Percentiles rank a stretch among this genome's conserved stretches.
These are phyloP conservation scores for Podilymbus podiceps DNA, from an alignment of 2,113 vertebrate genomes.

Conservation along the genomic window DNA sequence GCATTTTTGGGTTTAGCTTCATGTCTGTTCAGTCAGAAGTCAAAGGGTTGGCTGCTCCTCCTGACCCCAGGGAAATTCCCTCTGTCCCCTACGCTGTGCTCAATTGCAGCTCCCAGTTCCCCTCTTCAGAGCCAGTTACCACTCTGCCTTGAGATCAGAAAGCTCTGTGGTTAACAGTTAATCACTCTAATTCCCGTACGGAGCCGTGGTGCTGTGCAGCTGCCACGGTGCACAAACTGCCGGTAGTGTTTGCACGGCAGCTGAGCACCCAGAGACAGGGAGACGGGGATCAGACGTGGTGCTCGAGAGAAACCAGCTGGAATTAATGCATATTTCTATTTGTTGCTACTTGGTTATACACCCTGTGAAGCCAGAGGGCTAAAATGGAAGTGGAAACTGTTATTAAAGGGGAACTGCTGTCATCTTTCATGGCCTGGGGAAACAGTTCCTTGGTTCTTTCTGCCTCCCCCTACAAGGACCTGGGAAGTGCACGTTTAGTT, in stretches of 20 bases:
- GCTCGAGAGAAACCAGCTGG: not conserved
- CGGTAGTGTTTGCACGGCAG: not conserved
- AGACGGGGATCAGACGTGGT: not conserved
- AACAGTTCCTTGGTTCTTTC: not conserved
- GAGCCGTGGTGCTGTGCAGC: rapidly evolving
- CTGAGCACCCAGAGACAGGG: not conserved
- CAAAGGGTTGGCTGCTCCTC: not conserved
- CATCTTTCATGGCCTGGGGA: not conserved
- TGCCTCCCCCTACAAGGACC: not conserved
- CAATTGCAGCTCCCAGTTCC: rapidly evolving
- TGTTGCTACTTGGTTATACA: not conserved
- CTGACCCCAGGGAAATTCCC: not conserved
- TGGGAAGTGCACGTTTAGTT: not conserved
- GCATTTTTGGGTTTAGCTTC: not conserved
- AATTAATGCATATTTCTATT: not conserved
- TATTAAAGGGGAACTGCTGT: not conserved
- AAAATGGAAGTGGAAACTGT: not conserved
- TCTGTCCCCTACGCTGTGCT: not conserved
- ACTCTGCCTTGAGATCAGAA: not conserved
- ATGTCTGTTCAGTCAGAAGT: not conserved
- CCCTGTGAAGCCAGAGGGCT: not conserved
- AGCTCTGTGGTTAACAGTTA: not conserved
- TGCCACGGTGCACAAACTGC: not conserved
- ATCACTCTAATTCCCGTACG: not conserved
- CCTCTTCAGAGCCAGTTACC: not conserved